These are phyloP conservation scores for Homarus americanus DNA, from an alignment of 1,140 invertebrate genomes.

Conservation along the genomic window DNA sequence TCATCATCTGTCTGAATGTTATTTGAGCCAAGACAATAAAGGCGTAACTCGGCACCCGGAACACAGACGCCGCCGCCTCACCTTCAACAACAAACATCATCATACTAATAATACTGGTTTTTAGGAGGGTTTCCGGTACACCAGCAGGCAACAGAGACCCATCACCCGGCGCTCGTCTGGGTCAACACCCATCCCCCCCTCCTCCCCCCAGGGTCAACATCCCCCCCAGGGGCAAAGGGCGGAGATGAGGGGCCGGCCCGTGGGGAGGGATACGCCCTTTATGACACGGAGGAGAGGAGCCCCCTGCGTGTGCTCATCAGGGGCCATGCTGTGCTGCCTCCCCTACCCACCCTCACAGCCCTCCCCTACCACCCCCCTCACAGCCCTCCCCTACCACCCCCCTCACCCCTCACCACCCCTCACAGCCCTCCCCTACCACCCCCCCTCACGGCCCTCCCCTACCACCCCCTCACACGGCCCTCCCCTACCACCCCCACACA, in stretches of 20 bases:
- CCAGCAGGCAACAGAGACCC: no score
- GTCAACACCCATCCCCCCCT: no score
- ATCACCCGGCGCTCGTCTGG: no score
- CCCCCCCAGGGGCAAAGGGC: background rate
- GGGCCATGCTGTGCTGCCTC: background rate
- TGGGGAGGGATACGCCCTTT: background rate
- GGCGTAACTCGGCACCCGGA: background rate
- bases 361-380: background rate
- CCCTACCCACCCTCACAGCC: background rate
- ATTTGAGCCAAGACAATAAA: background rate
- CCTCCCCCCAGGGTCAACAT: no score
- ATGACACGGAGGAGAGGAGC: background rate
- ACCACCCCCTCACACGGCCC: background rate
- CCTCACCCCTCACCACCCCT: background rate
- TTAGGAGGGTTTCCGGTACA: background rate
- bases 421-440: no score
- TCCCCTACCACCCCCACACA: no score
- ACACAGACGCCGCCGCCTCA: background rate
- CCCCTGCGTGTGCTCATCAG: background rate
- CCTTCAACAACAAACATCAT: no score
- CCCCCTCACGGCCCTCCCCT: background rate
- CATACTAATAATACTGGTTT: background rate
- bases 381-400: background rate
- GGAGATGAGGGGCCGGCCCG: background rate
- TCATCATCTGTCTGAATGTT: constrained; percentile 18